A percentile compares a stretch with the other conserved stretches of the same genome.
Evolutionary conservation across 2,888 invertebrate species (phyloP).

Genomic region (Odontocerum albicorne): DNA sequence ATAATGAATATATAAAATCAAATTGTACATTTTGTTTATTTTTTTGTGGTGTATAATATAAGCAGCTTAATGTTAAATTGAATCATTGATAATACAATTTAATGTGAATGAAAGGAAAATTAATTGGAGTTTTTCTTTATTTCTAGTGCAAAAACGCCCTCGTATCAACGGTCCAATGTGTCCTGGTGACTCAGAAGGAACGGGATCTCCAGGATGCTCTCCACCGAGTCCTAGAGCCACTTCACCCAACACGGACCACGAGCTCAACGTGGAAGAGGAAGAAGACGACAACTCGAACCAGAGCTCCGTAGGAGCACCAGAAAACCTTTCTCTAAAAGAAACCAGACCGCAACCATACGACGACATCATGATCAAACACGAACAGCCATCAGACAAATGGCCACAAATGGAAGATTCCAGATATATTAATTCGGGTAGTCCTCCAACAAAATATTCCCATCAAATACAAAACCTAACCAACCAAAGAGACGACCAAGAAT

Average conservation of each 20-base stretch:
- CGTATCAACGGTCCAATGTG: slow-evolving; percentile 47
- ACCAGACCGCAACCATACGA: slow-evolving; percentile 52
- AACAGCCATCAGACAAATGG: slow-evolving; percentile 53
- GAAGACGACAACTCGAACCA: slow-evolving; percentile 49
- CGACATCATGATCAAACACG: slow-evolving; percentile 55
- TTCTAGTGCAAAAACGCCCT: slow-evolving; percentile 54
- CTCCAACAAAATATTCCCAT: slow-evolving; percentile 45
- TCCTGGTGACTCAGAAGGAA: slow-evolving; percentile 42
- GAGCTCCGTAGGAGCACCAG: slow-evolving; percentile 65
- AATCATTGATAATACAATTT: too few species aligned
- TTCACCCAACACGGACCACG: slow-evolving; percentile 53
- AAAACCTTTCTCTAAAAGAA: slow-evolving; percentile 81
- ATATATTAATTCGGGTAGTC: slow-evolving; percentile 24
- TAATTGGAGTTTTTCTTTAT: too few species aligned
- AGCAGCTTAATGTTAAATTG: too few species aligned
- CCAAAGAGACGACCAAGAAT: slow-evolving; percentile 25
- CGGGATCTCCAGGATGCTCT: slow-evolving; percentile 43
- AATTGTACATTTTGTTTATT: too few species aligned
- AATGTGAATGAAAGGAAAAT: too few species aligned
- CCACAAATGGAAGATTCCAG: slow-evolving; percentile 42
- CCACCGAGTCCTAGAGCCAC: slow-evolving; percentile 48
- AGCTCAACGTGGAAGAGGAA: slow-evolving; percentile 61
- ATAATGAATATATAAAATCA: too few species aligned
- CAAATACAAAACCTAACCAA: slow-evolving; percentile 32
- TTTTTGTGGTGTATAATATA: too few species aligned